Percentiles rank a stretch among this genome's conserved stretches.
phyloP scores from a whole-genome alignment of 2,888 invertebrate species.

The Linnaemya vulpina region DNA sequence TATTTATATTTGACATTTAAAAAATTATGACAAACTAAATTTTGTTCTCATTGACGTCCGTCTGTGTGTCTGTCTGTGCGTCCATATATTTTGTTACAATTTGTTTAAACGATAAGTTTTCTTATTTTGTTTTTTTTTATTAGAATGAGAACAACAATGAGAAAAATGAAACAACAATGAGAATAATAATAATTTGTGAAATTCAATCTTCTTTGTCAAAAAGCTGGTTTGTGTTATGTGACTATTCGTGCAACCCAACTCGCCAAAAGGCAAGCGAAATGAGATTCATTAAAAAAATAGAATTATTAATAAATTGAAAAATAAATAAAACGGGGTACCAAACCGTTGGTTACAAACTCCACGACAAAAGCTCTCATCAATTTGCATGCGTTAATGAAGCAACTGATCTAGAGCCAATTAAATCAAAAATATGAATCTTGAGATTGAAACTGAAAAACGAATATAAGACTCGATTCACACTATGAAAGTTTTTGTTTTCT shows the following conservation, averaged over 20 bases:
- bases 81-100: constrained; percentile 43
- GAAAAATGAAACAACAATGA: constrained; percentile 32
- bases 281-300: not conserved
- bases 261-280: not conserved
- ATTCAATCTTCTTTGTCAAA: constrained; percentile 59
- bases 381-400: not conserved
- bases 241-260: not conserved
- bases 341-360: not conserved
- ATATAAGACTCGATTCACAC: too few species aligned
- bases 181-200: constrained; percentile 61
- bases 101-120: constrained; percentile 25
- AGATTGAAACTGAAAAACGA: too few species aligned
- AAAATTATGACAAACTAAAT: constrained; percentile 26
- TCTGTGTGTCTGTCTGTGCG: not conserved
- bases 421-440: too few species aligned
- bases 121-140: constrained; percentile 5
- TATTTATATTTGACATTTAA: constrained; percentile 22
- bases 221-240: not conserved
- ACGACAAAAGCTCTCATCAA: not conserved
- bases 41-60: constrained; percentile 18
- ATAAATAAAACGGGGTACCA: too few species aligned
- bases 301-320: too few species aligned
- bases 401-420: not conserved
- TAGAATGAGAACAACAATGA: constrained; percentile 23
- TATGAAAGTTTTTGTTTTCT: too few species aligned